These are phyloP conservation scores for Selenia dentaria DNA, from an alignment of 2,888 invertebrate species.

Conservation along the genomic window DNA sequence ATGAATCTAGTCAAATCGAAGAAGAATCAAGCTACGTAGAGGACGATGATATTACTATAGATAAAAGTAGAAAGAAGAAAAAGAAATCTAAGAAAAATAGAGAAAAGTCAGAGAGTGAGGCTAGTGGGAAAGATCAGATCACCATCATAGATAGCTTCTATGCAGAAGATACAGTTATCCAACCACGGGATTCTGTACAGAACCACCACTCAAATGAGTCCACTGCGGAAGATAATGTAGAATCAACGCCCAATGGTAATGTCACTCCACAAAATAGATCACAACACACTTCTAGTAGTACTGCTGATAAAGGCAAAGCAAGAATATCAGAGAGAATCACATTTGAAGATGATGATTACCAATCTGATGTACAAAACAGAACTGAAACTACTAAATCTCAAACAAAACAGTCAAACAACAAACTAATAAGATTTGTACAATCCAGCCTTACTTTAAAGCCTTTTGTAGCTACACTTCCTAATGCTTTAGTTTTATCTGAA, in stretches of 20 bases:
- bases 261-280: not conserved
- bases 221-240: not conserved
- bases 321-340: conserved; percentile 57
- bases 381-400: conserved; percentile 9
- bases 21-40: conserved; percentile 10
- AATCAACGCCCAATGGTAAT: not conserved
- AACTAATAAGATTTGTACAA: conserved; percentile 49
- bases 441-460: conserved; percentile 42
- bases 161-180: conserved; percentile 35
- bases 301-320: conserved; percentile 7
- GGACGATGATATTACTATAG: conserved; percentile 20
- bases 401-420: conserved; percentile 4
- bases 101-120: conserved; percentile 15
- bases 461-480: conserved; percentile 28
- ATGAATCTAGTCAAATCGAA: conserved; percentile 9
- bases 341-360: conserved; percentile 63
- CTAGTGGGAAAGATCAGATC: conserved; percentile 9
- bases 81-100: conserved; percentile 38
- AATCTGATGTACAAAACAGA: conserved; percentile 23
- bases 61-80: conserved; percentile 40
- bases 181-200: not conserved
- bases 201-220: not conserved
- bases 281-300: not conserved
- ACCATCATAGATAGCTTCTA: conserved; percentile 32
- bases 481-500: conserved; percentile 37